Evolutionary conservation across 2,888 invertebrate genomes (phyloP), one percentile per base, ranked within the genome.

Genomic region (Eueremaeus valkanovi): DNA sequence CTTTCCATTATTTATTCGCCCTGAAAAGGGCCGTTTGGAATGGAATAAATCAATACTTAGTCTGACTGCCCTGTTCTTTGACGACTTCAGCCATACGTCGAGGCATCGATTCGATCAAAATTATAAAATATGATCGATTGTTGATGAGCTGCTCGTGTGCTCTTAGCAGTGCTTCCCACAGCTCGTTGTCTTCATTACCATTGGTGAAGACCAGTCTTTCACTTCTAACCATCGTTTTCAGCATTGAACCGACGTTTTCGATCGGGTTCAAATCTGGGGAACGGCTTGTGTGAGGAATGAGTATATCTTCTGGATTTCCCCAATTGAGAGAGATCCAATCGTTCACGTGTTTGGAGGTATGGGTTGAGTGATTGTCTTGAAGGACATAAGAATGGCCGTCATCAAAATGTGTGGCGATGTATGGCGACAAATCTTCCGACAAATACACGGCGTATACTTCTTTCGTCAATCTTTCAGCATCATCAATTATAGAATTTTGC

Each of bases 1-100:
- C n/a, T n/a, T n/a, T n/a, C n/a, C n/a, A n/a, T n/a, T n/a, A n/a
- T n/a, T n/a, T n/a, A n/a, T n/a, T n/a, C n/a, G n/a, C n/a, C n/a
- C n/a, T n/a, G n/a, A n/a, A n/a, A n/a, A n/a, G n/a, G n/a, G n/a
- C n/a, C n/a, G n/a, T n/a, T n/a, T n/a, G n/a, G n/a, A n/a, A n/a
- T n/a, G n/a, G n/a, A n/a, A n/a, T n/a, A n/a, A n/a, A 11, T 51
- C 21, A 51, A 51, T 51, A 51, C n/a, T 51, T 51, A n/a, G 51
- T 51, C 6, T 51, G 51, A 13, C 51, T n/a, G 16, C 51, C 51
- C 9, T 51, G 9, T 8, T 13, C n/a, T n/a, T 13, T n/a, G 6
- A 51, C n/a, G 21, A 51, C 51, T n/a, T 6, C 51, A 51, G 9
- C n/a, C 18, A 51, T 6, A 13, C 51, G 51, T 8, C n/a, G 9